Evolutionary conservation across 2,113 vertebrate species (phyloP).

Genomic region (Chitala chitala): DNA sequence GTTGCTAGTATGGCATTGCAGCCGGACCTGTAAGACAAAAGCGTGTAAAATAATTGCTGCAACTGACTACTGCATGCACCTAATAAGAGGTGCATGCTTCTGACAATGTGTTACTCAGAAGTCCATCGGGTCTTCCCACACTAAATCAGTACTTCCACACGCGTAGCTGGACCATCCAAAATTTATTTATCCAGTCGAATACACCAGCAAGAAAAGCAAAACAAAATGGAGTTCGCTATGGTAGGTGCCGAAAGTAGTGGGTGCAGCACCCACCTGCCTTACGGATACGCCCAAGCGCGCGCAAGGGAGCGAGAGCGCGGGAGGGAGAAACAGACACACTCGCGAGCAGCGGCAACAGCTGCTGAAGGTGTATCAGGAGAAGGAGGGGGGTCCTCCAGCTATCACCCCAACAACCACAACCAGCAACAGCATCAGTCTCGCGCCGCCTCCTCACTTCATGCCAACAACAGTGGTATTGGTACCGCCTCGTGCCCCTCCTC

Average conservation of each 20-base stretch:
- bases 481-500: slow-evolving; percentile 59
- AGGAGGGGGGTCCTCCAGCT: slow-evolving; percentile 41
- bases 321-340: slow-evolving; percentile 63
- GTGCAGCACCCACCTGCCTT: slow-evolving; percentile 91
- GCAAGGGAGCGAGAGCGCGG: slow-evolving; percentile 83
- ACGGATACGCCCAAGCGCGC: slow-evolving; percentile 78
- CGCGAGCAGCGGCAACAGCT: slow-evolving; percentile 64
- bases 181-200: slow-evolving; percentile 27
- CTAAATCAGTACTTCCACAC: not conserved
- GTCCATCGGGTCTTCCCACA: not conserved
- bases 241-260: slow-evolving; percentile 90
- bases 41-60: not conserved
- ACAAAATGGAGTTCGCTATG: slow-evolving; percentile 94
- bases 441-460: slow-evolving; percentile 60
- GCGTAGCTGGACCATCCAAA: not conserved
- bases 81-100: slow-evolving; percentile 20
- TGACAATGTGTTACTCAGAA: slow-evolving; percentile 1
- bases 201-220: slow-evolving; percentile 27
- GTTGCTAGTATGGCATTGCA: not conserved
- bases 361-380: slow-evolving; percentile 54
- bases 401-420: slow-evolving; percentile 58
- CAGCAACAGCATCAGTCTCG: slow-evolving; percentile 71
- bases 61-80: not conserved
- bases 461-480: slow-evolving; percentile 59
- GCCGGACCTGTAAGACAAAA: not conserved